Percentiles rank a stretch among this genome's conserved stretches.
These are phyloP conservation scores for Drosophila tripunctata DNA, from an alignment of 2,888 invertebrate species.

Conservation along the genomic window DNA sequence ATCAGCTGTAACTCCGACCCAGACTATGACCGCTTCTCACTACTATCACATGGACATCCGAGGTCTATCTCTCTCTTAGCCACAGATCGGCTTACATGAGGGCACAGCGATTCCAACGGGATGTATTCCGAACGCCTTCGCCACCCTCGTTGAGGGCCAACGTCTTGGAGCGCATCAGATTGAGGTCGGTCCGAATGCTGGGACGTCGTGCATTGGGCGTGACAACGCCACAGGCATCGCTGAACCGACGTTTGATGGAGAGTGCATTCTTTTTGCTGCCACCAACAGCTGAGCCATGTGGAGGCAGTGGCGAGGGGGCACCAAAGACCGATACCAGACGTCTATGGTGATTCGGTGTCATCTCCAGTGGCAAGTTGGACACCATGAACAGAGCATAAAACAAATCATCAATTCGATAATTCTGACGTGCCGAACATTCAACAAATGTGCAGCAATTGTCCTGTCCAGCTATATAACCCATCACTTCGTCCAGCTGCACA, in stretches of 20 bases:
- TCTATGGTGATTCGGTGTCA: slow-evolving; percentile 95
- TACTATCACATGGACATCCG: slow-evolving; percentile 66
- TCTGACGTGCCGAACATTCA: slow-evolving; percentile 93
- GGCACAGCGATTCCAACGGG: slow-evolving; percentile 77
- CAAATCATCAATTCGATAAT: slow-evolving; percentile 91
- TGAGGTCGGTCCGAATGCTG: slow-evolving; percentile 93
- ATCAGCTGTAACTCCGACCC: background rate
- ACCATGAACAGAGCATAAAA: slow-evolving; percentile 93
- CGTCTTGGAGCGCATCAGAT: slow-evolving; percentile 94
- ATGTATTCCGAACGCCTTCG: slow-evolving; percentile 85
- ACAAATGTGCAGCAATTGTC: slow-evolving; percentile 91
- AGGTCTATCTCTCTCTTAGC: background rate
- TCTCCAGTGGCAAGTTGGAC: slow-evolving; percentile 93
- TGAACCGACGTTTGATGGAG: slow-evolving; percentile 92
- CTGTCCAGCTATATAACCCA: slow-evolving; percentile 90
- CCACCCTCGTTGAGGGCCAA: slow-evolving; percentile 89
- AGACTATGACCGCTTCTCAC: slow-evolving; percentile 35
- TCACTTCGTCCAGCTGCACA: slow-evolving; percentile 91
- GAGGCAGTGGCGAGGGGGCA: slow-evolving; percentile 90
- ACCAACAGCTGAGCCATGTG: slow-evolving; percentile 88
- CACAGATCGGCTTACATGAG: slow-evolving; percentile 65
- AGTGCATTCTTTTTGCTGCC: slow-evolving; percentile 90
- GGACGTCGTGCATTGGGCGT: slow-evolving; percentile 95
- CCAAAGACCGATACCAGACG: slow-evolving; percentile 91
- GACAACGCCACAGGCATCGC: slow-evolving; percentile 94